A percentile compares a stretch with the other conserved stretches of the same genome.
Evolutionary conservation across 2,888 invertebrate species (phyloP).

Genomic region (Anarsia innoxiella): DNA sequence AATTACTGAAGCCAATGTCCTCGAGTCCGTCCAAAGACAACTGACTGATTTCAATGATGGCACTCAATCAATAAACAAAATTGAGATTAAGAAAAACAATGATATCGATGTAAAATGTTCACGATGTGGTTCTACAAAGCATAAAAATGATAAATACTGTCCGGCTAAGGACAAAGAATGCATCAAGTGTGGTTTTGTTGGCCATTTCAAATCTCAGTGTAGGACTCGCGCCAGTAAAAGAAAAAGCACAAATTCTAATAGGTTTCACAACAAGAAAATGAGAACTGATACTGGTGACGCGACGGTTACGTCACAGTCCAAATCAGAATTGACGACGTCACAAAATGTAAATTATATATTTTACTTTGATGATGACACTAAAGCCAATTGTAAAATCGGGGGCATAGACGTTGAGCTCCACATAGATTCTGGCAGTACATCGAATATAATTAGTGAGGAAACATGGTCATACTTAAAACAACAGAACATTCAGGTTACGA

Average conservation of each 20-base stretch:
- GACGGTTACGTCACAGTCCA: not conserved
- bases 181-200: not conserved
- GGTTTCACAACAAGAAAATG: not conserved
- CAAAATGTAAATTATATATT: not conserved
- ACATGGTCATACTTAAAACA: not conserved
- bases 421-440: not conserved
- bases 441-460: not conserved
- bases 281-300: too few relatives aligned
- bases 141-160: not conserved
- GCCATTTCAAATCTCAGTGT: not conserved
- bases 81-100: not conserved
- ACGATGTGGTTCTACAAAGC: not conserved
- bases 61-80: not conserved
- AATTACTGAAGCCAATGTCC: constrained; percentile 15
- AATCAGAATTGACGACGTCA: not conserved
- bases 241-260: not conserved
- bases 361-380: not conserved
- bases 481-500: not conserved
- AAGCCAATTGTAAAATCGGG: not conserved
- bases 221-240: not conserved
- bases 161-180: not conserved
- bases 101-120: not conserved
- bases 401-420: not conserved
- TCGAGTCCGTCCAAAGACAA: constrained; percentile 6
- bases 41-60: constrained; percentile 1